Conservation (phyloP, 2,113 vertebrate species). For the Macquaria australasica region DNA sequence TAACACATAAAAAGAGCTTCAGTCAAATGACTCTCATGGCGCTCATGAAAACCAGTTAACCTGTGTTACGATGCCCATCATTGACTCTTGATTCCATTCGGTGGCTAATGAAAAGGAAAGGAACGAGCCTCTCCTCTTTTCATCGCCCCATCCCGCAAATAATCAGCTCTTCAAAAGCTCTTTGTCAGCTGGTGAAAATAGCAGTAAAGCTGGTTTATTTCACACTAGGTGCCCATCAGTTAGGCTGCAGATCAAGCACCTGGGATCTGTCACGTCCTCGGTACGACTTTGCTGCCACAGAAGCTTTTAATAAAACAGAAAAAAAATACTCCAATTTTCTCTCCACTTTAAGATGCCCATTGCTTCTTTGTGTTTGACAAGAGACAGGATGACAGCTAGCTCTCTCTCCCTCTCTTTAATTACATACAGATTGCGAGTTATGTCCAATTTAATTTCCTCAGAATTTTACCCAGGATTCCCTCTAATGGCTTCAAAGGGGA, state of each 20-base stretch:
- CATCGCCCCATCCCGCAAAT: slow-evolving; percentile 29
- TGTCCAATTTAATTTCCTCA: slow-evolving; percentile 72
- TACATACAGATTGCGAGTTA: slow-evolving; percentile 74
- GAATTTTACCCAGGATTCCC: slow-evolving; percentile 51
- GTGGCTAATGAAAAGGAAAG: slow-evolving; percentile 70
- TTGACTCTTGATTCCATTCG: slow-evolving; percentile 44
- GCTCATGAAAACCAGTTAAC: slow-evolving; percentile 41
- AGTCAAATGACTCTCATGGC: not conserved
- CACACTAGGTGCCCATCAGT: slow-evolving; percentile 64
- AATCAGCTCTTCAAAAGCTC: slow-evolving; percentile 71
- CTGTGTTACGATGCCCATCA: slow-evolving; percentile 10
- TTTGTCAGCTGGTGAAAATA: slow-evolving; percentile 61
- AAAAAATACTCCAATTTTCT: slow-evolving; percentile 66
- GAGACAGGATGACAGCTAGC: slow-evolving; percentile 73
- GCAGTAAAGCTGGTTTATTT: slow-evolving; percentile 63
- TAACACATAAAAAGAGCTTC: not conserved
- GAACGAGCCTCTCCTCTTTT: slow-evolving; percentile 17
- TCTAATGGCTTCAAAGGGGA: slow-evolving; percentile 67
- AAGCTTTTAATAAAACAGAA: slow-evolving; percentile 72
- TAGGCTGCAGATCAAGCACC: slow-evolving; percentile 69
- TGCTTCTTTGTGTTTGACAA: slow-evolving; percentile 74
- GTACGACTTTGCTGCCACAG: slow-evolving; percentile 67
- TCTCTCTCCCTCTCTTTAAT: slow-evolving; percentile 60
- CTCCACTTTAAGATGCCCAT: slow-evolving; percentile 67
- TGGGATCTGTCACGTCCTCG: slow-evolving; percentile 69